Conservation (phyloP, 2,888 invertebrate genomes). For the Netelia melanura region DNA sequence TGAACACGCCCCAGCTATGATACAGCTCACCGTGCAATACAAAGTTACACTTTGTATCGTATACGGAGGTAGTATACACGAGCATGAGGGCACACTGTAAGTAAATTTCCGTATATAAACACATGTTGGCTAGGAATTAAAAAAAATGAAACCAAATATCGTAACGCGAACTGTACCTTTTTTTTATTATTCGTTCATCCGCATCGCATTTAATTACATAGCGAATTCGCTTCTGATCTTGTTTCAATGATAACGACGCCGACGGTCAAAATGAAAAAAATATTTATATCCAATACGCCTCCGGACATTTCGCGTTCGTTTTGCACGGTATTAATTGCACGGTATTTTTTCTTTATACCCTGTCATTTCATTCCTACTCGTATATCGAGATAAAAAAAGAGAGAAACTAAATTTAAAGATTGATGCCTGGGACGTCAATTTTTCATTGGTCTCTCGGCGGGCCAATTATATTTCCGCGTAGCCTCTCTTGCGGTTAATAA, state of each 20-base stretch:
- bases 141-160: too few relatives aligned
- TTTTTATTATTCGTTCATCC: too few relatives aligned
- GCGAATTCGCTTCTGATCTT: too few relatives aligned
- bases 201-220: too few relatives aligned
- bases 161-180: too few relatives aligned
- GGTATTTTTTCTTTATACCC: neutral
- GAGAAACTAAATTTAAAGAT: neutral
- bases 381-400: neutral
- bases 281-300: neutral
- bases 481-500: slow-evolving; percentile 36
- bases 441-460: slow-evolving; percentile 24
- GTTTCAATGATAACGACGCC: too few relatives aligned
- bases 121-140: too few relatives aligned
- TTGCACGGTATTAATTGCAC: neutral
- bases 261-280: too few relatives aligned
- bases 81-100: neutral
- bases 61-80: neutral
- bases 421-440: neutral
- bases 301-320: neutral
- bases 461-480: slow-evolving; percentile 46
- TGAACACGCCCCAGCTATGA: slow-evolving; percentile 17
- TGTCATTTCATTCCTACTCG: neutral
- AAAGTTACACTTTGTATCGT: neutral
- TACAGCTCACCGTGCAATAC: slow-evolving; percentile 11
- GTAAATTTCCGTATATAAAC: too few relatives aligned